These are phyloP conservation scores for Dermolepida albohirtum DNA, from an alignment of 2,888 invertebrate species.

Conservation along the genomic window DNA sequence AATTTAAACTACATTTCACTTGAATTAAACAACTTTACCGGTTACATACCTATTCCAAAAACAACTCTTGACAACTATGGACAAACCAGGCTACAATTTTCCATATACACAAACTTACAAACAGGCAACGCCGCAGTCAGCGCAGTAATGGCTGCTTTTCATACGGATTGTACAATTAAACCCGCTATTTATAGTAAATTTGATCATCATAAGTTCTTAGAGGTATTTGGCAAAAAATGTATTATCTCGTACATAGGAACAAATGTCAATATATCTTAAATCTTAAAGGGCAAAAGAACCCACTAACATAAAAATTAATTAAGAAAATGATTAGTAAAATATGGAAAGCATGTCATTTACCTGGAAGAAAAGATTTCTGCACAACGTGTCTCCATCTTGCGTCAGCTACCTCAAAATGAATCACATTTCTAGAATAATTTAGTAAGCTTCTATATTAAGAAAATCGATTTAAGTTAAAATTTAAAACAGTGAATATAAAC, in stretches of 20 bases:
- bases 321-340: conserved; percentile 13
- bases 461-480: not conserved
- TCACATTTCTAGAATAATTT: conserved; percentile 8
- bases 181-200: conserved; percentile 24
- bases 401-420: conserved; percentile 1
- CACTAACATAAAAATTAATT: not conserved
- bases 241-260: not conserved
- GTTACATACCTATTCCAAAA: conserved; percentile 47
- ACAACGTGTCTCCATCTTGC: conserved; percentile 30
- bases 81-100: conserved; percentile 40
- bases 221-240: not conserved
- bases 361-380: conserved; percentile 27
- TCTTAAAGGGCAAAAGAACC: not conserved
- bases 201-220: conserved; percentile 10
- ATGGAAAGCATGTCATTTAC: conserved; percentile 17
- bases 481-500: not conserved
- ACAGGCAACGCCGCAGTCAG: conserved; percentile 35
- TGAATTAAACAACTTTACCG: conserved; percentile 32
- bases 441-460: not conserved
- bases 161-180: conserved; percentile 36
- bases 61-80: conserved; percentile 43
- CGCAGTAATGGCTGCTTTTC: conserved; percentile 39
- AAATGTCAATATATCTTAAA: not conserved
- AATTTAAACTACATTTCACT: conserved; percentile 14
- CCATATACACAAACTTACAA: conserved; percentile 29